phyloP scores from a whole-genome alignment of 2,113 vertebrate species.

The Phoenicopterus ruber region DNA sequence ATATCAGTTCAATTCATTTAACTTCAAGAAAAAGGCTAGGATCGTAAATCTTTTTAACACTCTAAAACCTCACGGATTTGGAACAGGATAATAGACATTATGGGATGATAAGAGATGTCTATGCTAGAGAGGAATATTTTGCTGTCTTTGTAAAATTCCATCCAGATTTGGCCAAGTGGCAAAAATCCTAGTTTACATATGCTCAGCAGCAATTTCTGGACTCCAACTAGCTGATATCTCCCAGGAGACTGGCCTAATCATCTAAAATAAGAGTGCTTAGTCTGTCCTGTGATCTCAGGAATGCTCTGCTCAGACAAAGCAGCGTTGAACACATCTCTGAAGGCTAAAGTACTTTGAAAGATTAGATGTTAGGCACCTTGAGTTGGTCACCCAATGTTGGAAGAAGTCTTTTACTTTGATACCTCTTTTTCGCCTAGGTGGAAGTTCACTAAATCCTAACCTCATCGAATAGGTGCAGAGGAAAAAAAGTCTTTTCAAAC shows the following conservation, averaged over 20 bases:
- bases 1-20: background rate
- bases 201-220: background rate
- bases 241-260: background rate
- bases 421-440: background rate
- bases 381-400: background rate
- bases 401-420: background rate
- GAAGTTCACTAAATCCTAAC: background rate
- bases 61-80: background rate
- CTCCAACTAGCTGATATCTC: background rate
- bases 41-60: background rate
- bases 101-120: background rate
- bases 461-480: background rate
- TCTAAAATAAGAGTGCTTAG: background rate
- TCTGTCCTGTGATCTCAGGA: background rate
- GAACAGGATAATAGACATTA: background rate
- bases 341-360: background rate
- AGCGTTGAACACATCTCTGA: background rate
- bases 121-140: background rate
- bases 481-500: background rate
- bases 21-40: background rate
- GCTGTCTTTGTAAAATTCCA: background rate
- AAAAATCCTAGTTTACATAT: background rate
- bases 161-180: background rate
- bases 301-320: background rate
- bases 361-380: background rate